A percentile compares a stretch with the other conserved stretches of the same genome.
Evolutionary conservation across 2,113 vertebrate species (phyloP).

Genomic region (Aviceda subcristata): DNA sequence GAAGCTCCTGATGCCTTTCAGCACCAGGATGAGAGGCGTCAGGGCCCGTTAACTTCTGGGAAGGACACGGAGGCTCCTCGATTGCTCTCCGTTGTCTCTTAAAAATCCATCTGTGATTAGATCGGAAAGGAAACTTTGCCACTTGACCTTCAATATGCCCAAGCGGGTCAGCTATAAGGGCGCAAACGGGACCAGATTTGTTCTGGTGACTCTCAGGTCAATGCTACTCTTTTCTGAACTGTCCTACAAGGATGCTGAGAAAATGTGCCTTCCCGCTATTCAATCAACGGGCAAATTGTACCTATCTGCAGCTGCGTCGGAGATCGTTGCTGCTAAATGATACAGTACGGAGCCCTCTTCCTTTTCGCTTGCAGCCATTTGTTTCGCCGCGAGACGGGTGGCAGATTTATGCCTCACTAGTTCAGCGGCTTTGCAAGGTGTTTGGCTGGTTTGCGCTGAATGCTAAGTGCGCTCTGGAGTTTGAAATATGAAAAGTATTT

Average conservation of each 20-base stretch:
- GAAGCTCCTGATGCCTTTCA: not conserved
- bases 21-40: not conserved
- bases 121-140: not conserved
- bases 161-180: not conserved
- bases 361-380: not conserved
- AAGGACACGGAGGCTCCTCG: not conserved
- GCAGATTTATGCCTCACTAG: not conserved
- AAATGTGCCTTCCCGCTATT: not conserved
- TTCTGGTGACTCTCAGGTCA: not conserved
- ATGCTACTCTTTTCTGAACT: not conserved
- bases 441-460: not conserved
- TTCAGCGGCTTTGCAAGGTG: not conserved
- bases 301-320: not conserved
- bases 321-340: not conserved
- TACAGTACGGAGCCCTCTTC: not conserved
- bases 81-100: not conserved
- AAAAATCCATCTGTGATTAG: not conserved
- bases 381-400: not conserved
- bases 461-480: not conserved
- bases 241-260: not conserved
- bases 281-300: not conserved
- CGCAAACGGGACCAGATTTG: not conserved
- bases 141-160: not conserved
- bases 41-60: constrained; percentile 14
- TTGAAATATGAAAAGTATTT: constrained; percentile 47